These are phyloP conservation scores for Trachelus troglodyta DNA, from an alignment of 2,888 invertebrate genomes.

Conservation along the genomic window DNA sequence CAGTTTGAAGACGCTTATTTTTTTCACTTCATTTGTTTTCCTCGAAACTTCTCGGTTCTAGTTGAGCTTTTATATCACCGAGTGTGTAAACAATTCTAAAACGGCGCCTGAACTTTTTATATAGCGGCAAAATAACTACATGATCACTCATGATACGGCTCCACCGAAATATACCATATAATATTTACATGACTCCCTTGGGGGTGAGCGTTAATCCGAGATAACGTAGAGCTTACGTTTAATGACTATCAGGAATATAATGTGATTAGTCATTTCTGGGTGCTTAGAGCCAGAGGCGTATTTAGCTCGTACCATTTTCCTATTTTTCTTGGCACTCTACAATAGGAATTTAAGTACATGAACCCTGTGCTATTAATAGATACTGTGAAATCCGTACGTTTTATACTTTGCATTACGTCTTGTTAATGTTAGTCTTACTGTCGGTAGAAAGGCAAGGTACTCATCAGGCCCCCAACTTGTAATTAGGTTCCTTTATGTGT, in stretches of 20 bases:
- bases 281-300: neutral
- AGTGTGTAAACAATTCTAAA: neutral
- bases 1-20: neutral
- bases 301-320: constrained; percentile 26
- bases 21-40: neutral
- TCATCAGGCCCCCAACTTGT: neutral
- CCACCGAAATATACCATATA: neutral
- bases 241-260: neutral
- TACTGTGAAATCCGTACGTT: constrained; percentile 19
- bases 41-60: neutral
- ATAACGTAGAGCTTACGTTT: neutral
- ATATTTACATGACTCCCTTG: neutral
- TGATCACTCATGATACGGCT: neutral
- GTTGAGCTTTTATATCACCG: neutral
- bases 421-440: neutral
- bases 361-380: constrained; percentile 35
- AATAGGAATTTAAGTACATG: constrained; percentile 36
- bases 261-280: neutral
- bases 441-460: neutral
- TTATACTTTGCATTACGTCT: constrained; percentile 11
- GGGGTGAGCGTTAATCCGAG: neutral
- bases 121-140: neutral
- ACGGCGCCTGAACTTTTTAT: neutral
- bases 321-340: constrained; percentile 45
- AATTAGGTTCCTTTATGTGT: neutral